Evolutionary conservation across 2,113 vertebrate species (phyloP), one percentile per base, ranked within the genome.

Genomic region (Etheostoma cragini): DNA sequence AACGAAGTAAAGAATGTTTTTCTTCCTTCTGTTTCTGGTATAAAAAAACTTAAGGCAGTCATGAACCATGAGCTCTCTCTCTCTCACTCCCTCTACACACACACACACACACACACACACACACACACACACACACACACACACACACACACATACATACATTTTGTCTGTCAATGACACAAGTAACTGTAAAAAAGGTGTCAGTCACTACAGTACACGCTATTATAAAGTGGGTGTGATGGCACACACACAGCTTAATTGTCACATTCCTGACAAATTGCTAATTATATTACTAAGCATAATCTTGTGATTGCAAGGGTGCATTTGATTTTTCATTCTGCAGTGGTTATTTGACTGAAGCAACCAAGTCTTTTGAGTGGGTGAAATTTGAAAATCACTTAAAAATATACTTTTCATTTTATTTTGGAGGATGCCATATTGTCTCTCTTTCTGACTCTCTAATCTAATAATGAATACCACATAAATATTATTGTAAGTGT

Each of bases 161-260:
- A 13, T 58, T 62, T 42, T 12, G 7, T 67, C 57, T 45, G 46
- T 21, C n/a, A n/a, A 26, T 68, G 75, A 57, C 47, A 24, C 16
- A 72, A 50, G n/a, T 50, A 26, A 60, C 26, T 42, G 45, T 70
- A 56, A 69, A 81, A 38, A 76, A 76, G 42, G 65, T 63, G 72
- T 68, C 64, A 1, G 38, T 26, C 6, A 63, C 17, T 22, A 30
- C 8, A 42, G 38, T 42, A 42, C 38, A 42, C 8, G 10, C 38
- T 10, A 42, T 42, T 42, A 10, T 58, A 57, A 14, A 38, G 26
- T 19, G 30, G 53, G 5, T 22, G 53, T 6, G 19, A 56, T n/a
- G 11, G 6, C 24, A 71, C 56, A 46, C 60, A 15, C 21, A 24
- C 38, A 22, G 61, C n/a, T n/a, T n/a, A n/a, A n/a, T n/a, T n/a